Conservation (phyloP, 2,888 invertebrate species). For the Tenthredo amoena region DNA sequence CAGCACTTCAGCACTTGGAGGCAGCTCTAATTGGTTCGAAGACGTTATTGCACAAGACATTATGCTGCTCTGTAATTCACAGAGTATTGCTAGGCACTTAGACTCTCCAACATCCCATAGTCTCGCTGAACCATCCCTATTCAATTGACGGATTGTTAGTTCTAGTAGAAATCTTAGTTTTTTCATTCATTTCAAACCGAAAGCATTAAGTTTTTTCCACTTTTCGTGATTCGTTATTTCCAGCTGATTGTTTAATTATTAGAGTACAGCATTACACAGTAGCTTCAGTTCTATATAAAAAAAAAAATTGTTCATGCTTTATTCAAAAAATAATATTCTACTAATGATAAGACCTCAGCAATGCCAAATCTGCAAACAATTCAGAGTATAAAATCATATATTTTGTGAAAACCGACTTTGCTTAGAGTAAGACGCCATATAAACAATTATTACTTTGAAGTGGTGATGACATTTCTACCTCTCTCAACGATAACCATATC, state of each 20-base stretch:
- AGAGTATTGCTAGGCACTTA: constrained; percentile 80
- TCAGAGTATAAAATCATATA: background rate
- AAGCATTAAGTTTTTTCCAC: background rate
- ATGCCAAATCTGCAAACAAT: background rate
- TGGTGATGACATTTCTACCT: constrained; percentile 86
- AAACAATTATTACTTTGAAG: constrained; percentile 80
- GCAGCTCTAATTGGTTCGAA: constrained; percentile 70
- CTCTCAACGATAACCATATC: constrained; percentile 84
- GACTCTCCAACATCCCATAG: constrained; percentile 86
- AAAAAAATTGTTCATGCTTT: background rate
- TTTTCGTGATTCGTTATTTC: background rate
- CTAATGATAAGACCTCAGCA: constrained; percentile 7
- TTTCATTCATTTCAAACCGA: constrained; percentile 5
- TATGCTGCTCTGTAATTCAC: constrained; percentile 80
- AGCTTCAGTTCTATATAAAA: background rate
- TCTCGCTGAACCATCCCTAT: constrained; percentile 84
- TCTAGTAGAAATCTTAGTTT: constrained; percentile 10
- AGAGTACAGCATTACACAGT: background rate
- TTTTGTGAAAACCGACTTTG: background rate
- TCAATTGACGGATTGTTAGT: constrained; percentile 23
- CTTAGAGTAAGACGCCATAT: background rate
- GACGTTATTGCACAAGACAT: constrained; percentile 81
- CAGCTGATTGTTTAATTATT: background rate
- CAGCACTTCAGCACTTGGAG: constrained; percentile 67
- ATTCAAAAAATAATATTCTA: constrained; percentile 48